phyloP scores from a whole-genome alignment of 2,797 vertebrate genomes.

The Tragopan temminckii region DNA sequence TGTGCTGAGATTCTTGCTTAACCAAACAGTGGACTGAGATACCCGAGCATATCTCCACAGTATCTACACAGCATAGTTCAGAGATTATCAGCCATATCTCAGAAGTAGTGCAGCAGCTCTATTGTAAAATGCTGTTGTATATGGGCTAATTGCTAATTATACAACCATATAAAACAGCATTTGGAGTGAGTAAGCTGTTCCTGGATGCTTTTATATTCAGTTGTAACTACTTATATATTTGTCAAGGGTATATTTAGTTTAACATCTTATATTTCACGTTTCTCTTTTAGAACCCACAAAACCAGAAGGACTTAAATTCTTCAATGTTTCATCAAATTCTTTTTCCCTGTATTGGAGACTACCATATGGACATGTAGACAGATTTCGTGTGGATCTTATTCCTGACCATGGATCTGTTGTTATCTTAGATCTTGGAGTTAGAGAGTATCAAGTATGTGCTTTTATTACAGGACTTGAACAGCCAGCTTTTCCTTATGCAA shows the following conservation, averaged over 20 bases:
- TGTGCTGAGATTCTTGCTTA: neutral
- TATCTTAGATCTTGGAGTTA: slow-evolving; percentile 82
- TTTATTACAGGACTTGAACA: slow-evolving; percentile 70
- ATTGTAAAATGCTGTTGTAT: neutral
- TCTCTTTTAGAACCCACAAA: slow-evolving; percentile 78
- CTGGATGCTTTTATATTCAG: neutral
- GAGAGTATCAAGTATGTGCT: slow-evolving; percentile 83
- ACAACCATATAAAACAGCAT: too few relatives aligned
- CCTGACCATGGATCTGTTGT: slow-evolving; percentile 86
- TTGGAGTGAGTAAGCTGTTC: neutral
- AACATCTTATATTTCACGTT: neutral
- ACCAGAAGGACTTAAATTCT: slow-evolving; percentile 71
- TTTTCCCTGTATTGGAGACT: slow-evolving; percentile 87
- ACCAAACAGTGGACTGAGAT: neutral
- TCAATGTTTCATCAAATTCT: slow-evolving; percentile 75
- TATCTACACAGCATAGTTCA: neutral
- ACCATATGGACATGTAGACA: slow-evolving; percentile 80
- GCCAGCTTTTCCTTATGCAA: slow-evolving; percentile 62
- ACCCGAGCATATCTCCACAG: neutral
- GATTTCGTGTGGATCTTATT: slow-evolving; percentile 83
- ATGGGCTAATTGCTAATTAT: neutral
- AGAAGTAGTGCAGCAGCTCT: neutral
- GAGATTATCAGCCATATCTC: neutral
- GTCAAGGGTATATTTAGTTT: neutral
- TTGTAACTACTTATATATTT: slow-evolving; percentile 4